Percentiles rank a stretch among this genome's conserved stretches.
Conservation (phyloP, 2,113 vertebrate species). For the Thamnophis sirtalis region DNA sequence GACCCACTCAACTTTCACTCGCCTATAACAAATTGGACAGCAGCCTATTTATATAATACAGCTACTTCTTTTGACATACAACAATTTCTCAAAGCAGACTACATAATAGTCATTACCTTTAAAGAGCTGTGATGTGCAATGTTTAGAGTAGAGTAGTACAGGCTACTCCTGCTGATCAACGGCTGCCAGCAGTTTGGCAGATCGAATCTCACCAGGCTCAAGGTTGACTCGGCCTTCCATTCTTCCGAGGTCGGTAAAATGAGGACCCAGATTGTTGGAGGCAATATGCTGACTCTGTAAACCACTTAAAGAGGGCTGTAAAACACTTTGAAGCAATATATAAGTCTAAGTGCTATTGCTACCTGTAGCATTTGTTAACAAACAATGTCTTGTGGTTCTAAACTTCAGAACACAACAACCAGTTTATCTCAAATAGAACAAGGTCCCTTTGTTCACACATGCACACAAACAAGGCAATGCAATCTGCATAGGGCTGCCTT, state of each 20-base stretch:
- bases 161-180: too few species aligned
- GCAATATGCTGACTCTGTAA: too few species aligned
- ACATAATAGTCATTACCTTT: background rate
- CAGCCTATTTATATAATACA: background rate
- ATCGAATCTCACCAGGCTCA: too few species aligned
- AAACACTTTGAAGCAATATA: too few species aligned
- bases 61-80: background rate
- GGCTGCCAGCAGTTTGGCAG: too few species aligned
- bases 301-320: too few species aligned
- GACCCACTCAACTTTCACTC: background rate
- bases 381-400: background rate
- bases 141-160: too few species aligned
- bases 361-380: background rate
- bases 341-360: too few species aligned
- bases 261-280: too few species aligned
- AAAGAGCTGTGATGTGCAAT: too few species aligned
- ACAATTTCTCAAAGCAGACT: background rate
- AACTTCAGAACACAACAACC: background rate
- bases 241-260: too few species aligned
- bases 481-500: background rate
- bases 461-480: background rate
- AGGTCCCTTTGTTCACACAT: background rate
- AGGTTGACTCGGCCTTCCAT: too few species aligned
- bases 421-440: background rate
- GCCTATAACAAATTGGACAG: background rate